Conservation (phyloP, 2,888 invertebrate species). For the Tridacna crocea region DNA sequence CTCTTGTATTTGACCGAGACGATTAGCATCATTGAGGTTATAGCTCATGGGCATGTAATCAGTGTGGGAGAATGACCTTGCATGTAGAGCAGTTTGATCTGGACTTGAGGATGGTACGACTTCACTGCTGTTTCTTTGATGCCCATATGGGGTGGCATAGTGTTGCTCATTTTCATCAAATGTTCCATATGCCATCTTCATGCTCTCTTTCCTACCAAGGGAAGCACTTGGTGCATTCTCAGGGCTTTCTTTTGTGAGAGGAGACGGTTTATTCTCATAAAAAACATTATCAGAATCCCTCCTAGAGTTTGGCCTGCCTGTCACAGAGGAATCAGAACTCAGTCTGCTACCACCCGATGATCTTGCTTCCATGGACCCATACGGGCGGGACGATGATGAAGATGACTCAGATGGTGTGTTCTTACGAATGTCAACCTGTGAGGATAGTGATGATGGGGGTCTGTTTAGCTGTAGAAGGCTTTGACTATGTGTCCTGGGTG, state of each 20-base stretch:
- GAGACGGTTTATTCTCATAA: slow-evolving; percentile 55
- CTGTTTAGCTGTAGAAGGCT: slow-evolving; percentile 63
- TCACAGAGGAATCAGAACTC: slow-evolving; percentile 62
- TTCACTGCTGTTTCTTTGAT: slow-evolving; percentile 67
- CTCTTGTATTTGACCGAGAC: slow-evolving; percentile 74
- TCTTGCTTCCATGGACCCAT: slow-evolving; percentile 70
- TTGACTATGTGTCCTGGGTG: slow-evolving; percentile 52
- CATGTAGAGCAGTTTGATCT: slow-evolving; percentile 45
- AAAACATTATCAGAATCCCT: slow-evolving; percentile 73
- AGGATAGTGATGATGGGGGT: slow-evolving; percentile 54
- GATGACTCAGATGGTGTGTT: slow-evolving; percentile 55
- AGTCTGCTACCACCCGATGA: slow-evolving; percentile 69
- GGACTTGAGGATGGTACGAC: slow-evolving; percentile 50
- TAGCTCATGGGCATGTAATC: slow-evolving; percentile 69
- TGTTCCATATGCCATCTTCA: slow-evolving; percentile 79
- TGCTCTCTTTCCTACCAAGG: slow-evolving; percentile 71
- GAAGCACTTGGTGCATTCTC: slow-evolving; percentile 22
- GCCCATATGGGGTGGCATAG: slow-evolving; percentile 56
- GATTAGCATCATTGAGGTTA: slow-evolving; percentile 57
- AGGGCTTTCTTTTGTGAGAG: slow-evolving; percentile 32
- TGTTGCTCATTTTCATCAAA: slow-evolving; percentile 74
- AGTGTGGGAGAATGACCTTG: slow-evolving; percentile 57
- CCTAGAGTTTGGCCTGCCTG: slow-evolving; percentile 32
- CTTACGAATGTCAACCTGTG: slow-evolving; percentile 41
- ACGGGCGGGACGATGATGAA: slow-evolving; percentile 67